Evolutionary conservation across 2,113 vertebrate genomes (phyloP).

Genomic region (Neodontobutis hainanensis): DNA sequence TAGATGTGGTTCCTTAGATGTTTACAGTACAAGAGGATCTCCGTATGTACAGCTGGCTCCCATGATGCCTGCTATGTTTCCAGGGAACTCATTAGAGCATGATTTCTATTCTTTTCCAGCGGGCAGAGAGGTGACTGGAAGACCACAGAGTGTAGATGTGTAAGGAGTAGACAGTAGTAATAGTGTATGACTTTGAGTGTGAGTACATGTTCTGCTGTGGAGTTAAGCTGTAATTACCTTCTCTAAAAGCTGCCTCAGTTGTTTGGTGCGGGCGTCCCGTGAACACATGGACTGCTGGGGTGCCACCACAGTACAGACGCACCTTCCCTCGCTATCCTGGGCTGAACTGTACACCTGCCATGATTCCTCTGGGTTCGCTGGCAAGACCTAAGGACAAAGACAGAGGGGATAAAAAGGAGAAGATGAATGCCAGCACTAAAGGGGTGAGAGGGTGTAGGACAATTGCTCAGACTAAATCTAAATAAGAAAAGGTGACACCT

Average conservation of each 20-base stretch:
- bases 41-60: slow-evolving; percentile 28
- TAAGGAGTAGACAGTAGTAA: background rate
- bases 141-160: slow-evolving; percentile 9
- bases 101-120: slow-evolving; percentile 53
- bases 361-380: slow-evolving; percentile 95
- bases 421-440: background rate
- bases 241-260: slow-evolving; percentile 97
- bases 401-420: background rate
- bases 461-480: background rate
- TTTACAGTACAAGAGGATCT: slow-evolving; percentile 26
- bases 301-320: slow-evolving; percentile 98
- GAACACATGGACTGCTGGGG: slow-evolving; percentile 99
- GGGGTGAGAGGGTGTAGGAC: background rate
- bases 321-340: slow-evolving; percentile 97
- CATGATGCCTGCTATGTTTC: slow-evolving; percentile 60
- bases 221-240: slow-evolving; percentile 83
- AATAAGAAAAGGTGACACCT: background rate
- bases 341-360: slow-evolving; percentile 99
- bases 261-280: slow-evolving; percentile 94
- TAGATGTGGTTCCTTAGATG: slow-evolving; percentile 21
- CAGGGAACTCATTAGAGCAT: slow-evolving; percentile 72
- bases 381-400: slow-evolving; percentile 84
- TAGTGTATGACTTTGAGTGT: slow-evolving; percentile 2
- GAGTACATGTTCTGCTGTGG: background rate
- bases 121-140: slow-evolving; percentile 27